Percentiles rank a stretch among this genome's conserved stretches.
Conservation (phyloP, 2,797 vertebrate genomes). For the Ceyx erithaca region DNA sequence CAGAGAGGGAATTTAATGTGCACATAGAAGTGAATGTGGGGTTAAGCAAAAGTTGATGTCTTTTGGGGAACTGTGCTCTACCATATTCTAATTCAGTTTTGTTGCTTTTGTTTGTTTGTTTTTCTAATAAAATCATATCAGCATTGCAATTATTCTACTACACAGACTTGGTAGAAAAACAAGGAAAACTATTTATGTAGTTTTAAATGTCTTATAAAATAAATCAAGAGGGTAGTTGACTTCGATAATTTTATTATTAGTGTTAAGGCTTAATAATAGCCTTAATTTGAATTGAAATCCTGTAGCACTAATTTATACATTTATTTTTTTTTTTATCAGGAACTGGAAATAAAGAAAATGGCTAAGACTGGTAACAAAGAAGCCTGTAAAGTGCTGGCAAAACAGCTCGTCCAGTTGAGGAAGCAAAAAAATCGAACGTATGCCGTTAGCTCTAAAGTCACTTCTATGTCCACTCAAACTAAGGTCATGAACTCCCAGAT, state of each 20-base stretch:
- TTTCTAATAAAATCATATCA: neutral
- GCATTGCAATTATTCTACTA: neutral
- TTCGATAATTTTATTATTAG: neutral
- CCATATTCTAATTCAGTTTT: neutral
- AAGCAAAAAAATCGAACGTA: slow-evolving; percentile 97
- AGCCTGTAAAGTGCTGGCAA: slow-evolving; percentile 94
- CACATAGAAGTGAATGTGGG: neutral
- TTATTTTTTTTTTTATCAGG: slow-evolving; percentile 75
- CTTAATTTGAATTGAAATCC: neutral
- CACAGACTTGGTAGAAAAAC: neutral
- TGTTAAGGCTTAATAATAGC: neutral
- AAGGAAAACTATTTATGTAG: neutral
- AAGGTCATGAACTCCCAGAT: slow-evolving; percentile 99
- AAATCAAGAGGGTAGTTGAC: neutral
- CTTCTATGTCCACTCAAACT: slow-evolving; percentile 96
- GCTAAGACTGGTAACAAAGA: slow-evolving; percentile 95
- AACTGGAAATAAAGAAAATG: slow-evolving; percentile 99
- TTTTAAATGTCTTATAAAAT: neutral
- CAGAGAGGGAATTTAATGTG: neutral
- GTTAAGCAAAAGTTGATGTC: neutral
- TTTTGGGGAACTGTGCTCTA: neutral
- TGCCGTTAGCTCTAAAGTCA: slow-evolving; percentile 97
- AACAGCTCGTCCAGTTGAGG: slow-evolving; percentile 93
- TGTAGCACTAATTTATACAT: neutral
- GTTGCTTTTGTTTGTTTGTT: neutral